Evolutionary conservation across 2,113 vertebrate genomes (phyloP).

Genomic region (Myocastor coypus): DNA sequence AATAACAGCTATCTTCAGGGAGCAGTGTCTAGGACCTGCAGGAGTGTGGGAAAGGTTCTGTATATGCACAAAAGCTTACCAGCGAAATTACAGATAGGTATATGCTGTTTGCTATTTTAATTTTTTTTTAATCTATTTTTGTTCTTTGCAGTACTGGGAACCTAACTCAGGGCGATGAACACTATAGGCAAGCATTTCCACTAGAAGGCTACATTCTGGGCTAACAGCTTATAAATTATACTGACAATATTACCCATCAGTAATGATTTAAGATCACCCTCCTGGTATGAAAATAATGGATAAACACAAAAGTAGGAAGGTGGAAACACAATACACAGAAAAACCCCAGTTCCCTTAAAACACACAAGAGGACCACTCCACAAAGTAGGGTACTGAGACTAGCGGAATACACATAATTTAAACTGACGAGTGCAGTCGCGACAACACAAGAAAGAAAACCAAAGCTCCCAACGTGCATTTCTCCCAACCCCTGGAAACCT

Average conservation of each 20-base stretch:
- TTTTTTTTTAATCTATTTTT: background rate
- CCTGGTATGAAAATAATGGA: slow-evolving; percentile 1
- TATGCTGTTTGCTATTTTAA: background rate
- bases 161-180: background rate
- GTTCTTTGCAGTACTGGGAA: background rate
- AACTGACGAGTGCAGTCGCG: background rate
- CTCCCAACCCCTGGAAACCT: background rate
- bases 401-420: background rate
- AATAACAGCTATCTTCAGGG: background rate
- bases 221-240: background rate
- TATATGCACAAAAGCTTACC: background rate
- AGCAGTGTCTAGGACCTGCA: background rate
- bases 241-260: background rate
- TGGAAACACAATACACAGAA: background rate
- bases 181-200: background rate
- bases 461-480: background rate
- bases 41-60: background rate
- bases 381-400: background rate
- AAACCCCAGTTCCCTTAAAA: slow-evolving; percentile 17
- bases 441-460: background rate
- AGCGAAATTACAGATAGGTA: background rate
- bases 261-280: slow-evolving; percentile 9
- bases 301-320: slow-evolving; percentile 33
- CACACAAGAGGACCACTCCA: background rate
- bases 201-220: background rate